Percentiles rank a stretch among this genome's conserved stretches.
These are phyloP conservation scores for Guaruba guarouba DNA, from an alignment of 2,113 vertebrate genomes.

Conservation along the genomic window DNA sequence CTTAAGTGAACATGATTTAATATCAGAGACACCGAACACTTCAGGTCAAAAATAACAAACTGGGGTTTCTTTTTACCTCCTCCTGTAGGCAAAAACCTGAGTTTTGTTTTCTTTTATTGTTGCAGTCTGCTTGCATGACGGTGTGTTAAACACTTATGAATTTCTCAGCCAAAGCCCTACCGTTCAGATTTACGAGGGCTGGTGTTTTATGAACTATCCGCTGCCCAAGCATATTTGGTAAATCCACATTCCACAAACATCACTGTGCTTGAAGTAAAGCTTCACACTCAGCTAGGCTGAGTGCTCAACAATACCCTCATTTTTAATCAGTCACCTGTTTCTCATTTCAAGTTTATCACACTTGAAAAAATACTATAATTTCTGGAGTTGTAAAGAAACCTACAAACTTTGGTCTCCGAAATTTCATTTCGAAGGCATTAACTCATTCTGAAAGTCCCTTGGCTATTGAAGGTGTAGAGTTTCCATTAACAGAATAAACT, in stretches of 20 bases:
- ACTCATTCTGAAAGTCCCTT: constrained; percentile 62
- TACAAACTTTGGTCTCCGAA: constrained; percentile 45
- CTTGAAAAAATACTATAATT: constrained; percentile 65
- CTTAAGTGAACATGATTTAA: constrained; percentile 15
- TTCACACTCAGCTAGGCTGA: constrained; percentile 27
- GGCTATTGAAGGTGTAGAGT: constrained; percentile 59
- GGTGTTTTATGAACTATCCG: constrained; percentile 37
- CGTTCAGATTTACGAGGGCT: constrained; percentile 25
- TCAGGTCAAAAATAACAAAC: neutral
- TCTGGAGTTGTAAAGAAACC: constrained; percentile 46
- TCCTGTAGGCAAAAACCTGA: neutral
- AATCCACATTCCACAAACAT: constrained; percentile 33
- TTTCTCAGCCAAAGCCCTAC: constrained; percentile 28
- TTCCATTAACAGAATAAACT: constrained; percentile 56
- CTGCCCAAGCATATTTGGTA: constrained; percentile 9
- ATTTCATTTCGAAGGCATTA: constrained; percentile 72
- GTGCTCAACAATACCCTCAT: constrained; percentile 53
- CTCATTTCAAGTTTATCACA: constrained; percentile 67
- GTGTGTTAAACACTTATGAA: neutral
- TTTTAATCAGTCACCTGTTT: constrained; percentile 71
- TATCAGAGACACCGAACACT: neutral
- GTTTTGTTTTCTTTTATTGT: neutral
- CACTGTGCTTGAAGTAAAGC: neutral
- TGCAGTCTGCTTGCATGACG: neutral
- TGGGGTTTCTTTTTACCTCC: neutral